A percentile compares a stretch with the other conserved stretches of the same genome.
These are phyloP conservation scores for Dendrolimus kikuchii DNA, from an alignment of 1,140 invertebrate genomes.

Conservation along the genomic window DNA sequence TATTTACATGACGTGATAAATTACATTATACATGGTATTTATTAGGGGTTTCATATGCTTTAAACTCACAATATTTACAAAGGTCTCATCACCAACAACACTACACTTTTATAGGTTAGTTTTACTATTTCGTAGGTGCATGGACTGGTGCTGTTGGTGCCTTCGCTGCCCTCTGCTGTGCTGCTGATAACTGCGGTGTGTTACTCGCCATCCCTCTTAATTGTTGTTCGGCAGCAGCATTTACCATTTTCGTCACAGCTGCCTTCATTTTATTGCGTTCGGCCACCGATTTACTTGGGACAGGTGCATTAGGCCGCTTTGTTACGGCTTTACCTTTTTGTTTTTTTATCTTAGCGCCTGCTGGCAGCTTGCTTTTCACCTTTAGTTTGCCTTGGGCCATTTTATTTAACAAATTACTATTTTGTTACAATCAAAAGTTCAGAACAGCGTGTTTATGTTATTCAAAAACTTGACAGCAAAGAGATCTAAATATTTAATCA, in stretches of 20 bases:
- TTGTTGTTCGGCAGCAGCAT: constrained; percentile 56
- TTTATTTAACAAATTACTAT: constrained; percentile 8
- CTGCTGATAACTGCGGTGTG: constrained; percentile 46
- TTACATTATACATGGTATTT: no score
- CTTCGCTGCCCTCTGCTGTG: constrained; percentile 44
- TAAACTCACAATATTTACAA: no score
- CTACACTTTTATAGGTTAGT: neutral
- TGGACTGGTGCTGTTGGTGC: constrained; percentile 51
- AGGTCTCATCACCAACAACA: no score
- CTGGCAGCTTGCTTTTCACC: constrained; percentile 57
- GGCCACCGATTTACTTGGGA: constrained; percentile 41
- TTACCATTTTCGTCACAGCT: constrained; percentile 62
- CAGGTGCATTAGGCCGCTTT: constrained; percentile 52
- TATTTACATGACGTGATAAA: no score
- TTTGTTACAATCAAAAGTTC: neutral
- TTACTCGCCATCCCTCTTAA: constrained; percentile 46
- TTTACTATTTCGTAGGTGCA: constrained; percentile 10
- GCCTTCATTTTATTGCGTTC: constrained; percentile 57
- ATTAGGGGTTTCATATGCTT: no score
- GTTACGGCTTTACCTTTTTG: constrained; percentile 53
- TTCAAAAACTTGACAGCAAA: no score
- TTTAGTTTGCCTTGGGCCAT: constrained; percentile 66
- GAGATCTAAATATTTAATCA: no score
- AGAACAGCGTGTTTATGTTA: no score
- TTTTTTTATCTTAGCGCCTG: constrained; percentile 52